Base-by-base conservation (phyloP, 2,113 vertebrate genomes). In the Coptodon bakossiorum region DNA sequence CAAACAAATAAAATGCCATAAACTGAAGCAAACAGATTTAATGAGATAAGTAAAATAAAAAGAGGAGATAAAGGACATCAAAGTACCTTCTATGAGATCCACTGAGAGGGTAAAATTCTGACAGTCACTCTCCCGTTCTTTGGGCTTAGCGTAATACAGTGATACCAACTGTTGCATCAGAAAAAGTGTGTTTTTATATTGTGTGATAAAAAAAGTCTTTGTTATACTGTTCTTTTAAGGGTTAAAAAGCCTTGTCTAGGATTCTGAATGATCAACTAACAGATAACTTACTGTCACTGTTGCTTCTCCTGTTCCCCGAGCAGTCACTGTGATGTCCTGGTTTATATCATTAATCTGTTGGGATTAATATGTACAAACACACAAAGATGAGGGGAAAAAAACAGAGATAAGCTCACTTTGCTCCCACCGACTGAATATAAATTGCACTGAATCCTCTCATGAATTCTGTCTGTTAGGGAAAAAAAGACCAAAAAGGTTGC, bases 221-320 rank as follows among this genome's bases (percentile, higher is more conserved):
- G 24, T 12, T 1, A 17, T 82, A 9, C 17, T 54, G 9, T 36
- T 63, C 5, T 61, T 17, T 34, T 61, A 61, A 61, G 29, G 0
- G 19, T 63, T 34, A 34, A 31, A 61, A 59, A 31, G 3, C 3
- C 16, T 63, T n/a, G 9, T n/a, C 9, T 31, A 0, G 6, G 7
- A n/a, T 63, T 53, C 52, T 22, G 0, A 50, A 19, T 34, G 14
- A 48, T n/a, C 3, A 22, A 57, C 4, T 50, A 31, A n/a, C 17
- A 14, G 4, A 38, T 10, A 12, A 56, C 91, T 95, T 84, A 98
- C 97, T 0, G 94, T 97, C 83, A 98, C 34, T 0, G 95, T 96
- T 73, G 97, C 97, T 88, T 95, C 93, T 87, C 97, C 97, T 1
- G 78, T 53, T 22, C 98, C 98, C 34, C 17, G 91, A 0, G 97